Conservation (phyloP, 2,888 invertebrate genomes). For the Danaus chrysippus region DNA sequence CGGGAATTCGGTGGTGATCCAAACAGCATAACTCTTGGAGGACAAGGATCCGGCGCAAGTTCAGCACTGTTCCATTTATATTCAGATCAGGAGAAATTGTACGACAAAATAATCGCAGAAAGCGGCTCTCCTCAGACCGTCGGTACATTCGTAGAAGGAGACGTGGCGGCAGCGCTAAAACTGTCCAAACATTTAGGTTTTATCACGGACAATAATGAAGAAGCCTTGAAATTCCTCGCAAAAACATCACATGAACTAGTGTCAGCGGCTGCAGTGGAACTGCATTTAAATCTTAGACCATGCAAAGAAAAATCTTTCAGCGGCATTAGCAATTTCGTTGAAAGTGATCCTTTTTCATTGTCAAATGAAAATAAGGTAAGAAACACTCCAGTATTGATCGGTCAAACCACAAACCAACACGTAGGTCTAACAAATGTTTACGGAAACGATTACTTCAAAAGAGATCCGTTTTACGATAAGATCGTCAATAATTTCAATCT, state of each 20-base stretch:
- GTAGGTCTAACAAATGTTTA: constrained; percentile 35
- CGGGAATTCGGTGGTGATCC: constrained; percentile 68
- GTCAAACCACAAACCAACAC: constrained; percentile 56
- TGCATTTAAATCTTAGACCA: constrained; percentile 53
- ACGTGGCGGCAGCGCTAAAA: constrained; percentile 54
- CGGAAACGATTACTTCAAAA: constrained; percentile 46
- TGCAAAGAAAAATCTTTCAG: constrained; percentile 66
- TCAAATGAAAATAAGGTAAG: constrained; percentile 56
- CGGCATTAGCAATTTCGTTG: constrained; percentile 59
- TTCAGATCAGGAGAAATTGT: constrained; percentile 61
- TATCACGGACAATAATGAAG: constrained; percentile 50
- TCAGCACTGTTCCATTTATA: constrained; percentile 64
- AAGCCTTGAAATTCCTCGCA: constrained; percentile 55
- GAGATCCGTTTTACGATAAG: constrained; percentile 56
- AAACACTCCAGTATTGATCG: constrained; percentile 61
- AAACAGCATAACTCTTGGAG: constrained; percentile 63
- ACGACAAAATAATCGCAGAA: constrained; percentile 59
- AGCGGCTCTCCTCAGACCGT: constrained; percentile 65
- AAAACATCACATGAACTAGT: constrained; percentile 51
- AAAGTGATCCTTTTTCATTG: constrained; percentile 55
- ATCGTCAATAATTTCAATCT: constrained; percentile 56
- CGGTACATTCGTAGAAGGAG: constrained; percentile 57
- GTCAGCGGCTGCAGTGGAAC: constrained; percentile 50
- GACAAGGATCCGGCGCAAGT: constrained; percentile 62
- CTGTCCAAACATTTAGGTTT: constrained; percentile 57